Evolutionary conservation across 2,113 vertebrate genomes (phyloP).

Genomic region (Nothoprocta pentlandii): DNA sequence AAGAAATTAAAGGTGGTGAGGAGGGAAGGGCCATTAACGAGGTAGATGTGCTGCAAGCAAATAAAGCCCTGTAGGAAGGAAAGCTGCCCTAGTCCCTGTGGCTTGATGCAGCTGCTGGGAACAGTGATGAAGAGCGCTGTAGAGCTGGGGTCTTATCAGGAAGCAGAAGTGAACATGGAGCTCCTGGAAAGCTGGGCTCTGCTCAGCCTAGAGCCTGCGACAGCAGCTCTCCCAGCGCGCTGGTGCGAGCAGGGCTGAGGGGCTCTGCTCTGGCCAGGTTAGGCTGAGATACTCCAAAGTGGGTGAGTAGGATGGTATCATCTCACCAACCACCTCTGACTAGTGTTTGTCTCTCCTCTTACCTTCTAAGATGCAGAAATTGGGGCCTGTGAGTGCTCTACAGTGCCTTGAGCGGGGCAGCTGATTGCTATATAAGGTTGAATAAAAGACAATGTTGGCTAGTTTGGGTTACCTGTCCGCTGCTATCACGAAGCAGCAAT

Average conservation of each 20-base stretch:
- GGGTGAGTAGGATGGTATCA: neutral
- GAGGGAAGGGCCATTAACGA: neutral
- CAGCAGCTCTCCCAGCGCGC: neutral
- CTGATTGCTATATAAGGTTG: neutral
- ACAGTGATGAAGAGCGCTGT: neutral
- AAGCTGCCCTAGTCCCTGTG: neutral
- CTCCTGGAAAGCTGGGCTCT: neutral
- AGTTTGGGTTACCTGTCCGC: neutral
- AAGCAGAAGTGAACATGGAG: neutral
- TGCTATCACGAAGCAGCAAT: neutral
- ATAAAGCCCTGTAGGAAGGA: neutral
- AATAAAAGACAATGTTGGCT: neutral
- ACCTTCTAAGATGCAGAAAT: neutral
- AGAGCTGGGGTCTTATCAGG: neutral
- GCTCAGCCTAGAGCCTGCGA: neutral
- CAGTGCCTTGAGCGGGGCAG: neutral
- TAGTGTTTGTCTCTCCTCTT: neutral
- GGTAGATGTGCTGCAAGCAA: neutral
- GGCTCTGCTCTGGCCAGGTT: neutral
- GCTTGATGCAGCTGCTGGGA: neutral
- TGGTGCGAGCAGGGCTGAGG: neutral
- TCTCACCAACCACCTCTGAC: neutral
- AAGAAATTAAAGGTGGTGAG: conserved; percentile 29
- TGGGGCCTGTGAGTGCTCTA: fast-evolving
- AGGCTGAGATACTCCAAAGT: conserved; percentile 11